Conservation (phyloP, 2,113 vertebrate genomes). For the Eulemur macaco region DNA sequence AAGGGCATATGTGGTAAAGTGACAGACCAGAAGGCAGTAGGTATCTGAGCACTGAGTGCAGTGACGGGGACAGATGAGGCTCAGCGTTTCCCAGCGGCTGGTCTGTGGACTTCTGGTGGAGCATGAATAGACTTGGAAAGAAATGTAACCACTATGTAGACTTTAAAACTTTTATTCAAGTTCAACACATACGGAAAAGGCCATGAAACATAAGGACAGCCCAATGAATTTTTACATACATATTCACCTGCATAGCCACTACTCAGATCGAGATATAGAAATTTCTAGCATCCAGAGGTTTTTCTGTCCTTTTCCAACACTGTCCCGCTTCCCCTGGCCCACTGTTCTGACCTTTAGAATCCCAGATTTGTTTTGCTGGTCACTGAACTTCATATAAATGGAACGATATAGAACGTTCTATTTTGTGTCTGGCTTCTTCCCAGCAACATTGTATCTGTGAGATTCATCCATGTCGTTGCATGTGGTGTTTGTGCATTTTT, state of each 20-base stretch:
- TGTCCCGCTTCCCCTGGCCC: not conserved
- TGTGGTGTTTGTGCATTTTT: not conserved
- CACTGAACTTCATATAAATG: not conserved
- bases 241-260: not conserved
- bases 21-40: not conserved
- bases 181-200: not conserved
- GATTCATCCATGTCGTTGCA: not conserved
- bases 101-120: fast-evolving
- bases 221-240: not conserved
- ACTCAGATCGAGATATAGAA: not conserved
- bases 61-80: not conserved
- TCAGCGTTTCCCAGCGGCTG: not conserved
- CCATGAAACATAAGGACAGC: not conserved
- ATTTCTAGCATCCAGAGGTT: not conserved
- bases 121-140: not conserved
- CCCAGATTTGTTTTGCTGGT: not conserved
- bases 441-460: fast-evolving
- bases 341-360: not conserved
- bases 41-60: fast-evolving
- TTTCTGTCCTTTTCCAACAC: not conserved
- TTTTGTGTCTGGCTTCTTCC: not conserved
- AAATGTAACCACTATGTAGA: not conserved
- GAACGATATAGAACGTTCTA: not conserved
- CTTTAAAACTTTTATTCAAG: not conserved
- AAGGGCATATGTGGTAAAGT: not conserved